Base-by-base conservation (phyloP, 2,113 vertebrate species). In the Caranx melampygus region DNA sequence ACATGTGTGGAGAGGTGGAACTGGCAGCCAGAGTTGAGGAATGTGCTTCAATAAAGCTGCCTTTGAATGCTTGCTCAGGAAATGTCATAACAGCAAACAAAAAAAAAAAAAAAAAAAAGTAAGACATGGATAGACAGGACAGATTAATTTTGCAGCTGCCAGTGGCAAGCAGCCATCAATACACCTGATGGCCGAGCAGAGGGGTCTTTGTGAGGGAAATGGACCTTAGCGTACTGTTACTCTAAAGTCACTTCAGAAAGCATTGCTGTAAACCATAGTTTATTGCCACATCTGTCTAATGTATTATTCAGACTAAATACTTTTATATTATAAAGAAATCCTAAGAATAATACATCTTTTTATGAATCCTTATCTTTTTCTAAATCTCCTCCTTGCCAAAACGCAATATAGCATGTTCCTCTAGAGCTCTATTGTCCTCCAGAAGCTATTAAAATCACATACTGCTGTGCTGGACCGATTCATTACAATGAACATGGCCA, bases 41-140 rank as follows among this genome's bases (percentile, higher is more conserved):
- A 94, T 93, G 90, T 72, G 69, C 76, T 81, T 83, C 87, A 92
- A 91, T 93, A 94, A 93, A 92, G 88, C 86, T 86, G 78, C 88
- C 87, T 92, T 89, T 92, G 83, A 92, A 86, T 80, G 83, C 72
- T 87, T 83, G 72, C 83, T 85, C 42, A 67, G 83, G 85, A 92
- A 91, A 92, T 88, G 85, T 90, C 89, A 91, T 89, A 90, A 89
- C 87, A 85, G 83, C 59, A 40, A 55, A 57, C 13, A 33, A 71
- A 71, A 62, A 62, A 66, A 84, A 65, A 40, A 55, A 57, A 13
- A 33, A 71, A 71, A 62, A 62, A 66, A 84, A 65, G 82, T 3
- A 65, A 78, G 72, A 81, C 62, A 45, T 68, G 63, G 76, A 83
- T 72, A 79, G 90, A 83, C 63, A 79, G 77, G 74, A 74, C 75